These are phyloP conservation scores for Mythimna ferrago DNA, from an alignment of 2,888 invertebrate species.

Conservation along the genomic window DNA sequence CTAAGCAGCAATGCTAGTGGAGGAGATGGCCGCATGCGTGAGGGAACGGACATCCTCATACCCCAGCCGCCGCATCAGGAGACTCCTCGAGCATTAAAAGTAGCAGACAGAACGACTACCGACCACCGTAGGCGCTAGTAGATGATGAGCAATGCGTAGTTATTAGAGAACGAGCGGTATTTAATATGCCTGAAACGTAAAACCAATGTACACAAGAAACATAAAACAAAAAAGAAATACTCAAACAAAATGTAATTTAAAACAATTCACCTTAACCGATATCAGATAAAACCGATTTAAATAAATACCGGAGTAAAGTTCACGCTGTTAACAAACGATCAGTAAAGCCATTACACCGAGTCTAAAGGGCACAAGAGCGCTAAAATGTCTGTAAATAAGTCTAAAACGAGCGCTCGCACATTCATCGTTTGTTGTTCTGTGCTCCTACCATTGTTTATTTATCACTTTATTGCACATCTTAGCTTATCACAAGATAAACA, in stretches of 20 bases:
- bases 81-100: too few relatives aligned
- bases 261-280: neutral
- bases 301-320: conserved; percentile 6
- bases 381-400: conserved; percentile 28
- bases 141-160: too few relatives aligned
- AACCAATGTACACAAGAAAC: neutral
- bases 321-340: neutral
- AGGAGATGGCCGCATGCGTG: too few relatives aligned
- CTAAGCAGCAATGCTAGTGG: too few relatives aligned
- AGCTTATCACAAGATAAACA: too few relatives aligned
- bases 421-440: conserved; percentile 35
- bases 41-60: too few relatives aligned
- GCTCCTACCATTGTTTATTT: conserved; percentile 19
- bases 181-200: neutral
- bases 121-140: too few relatives aligned
- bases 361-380: conserved; percentile 9
- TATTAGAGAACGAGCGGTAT: too few relatives aligned
- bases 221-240: neutral
- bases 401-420: conserved; percentile 19
- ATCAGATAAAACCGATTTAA: neutral
- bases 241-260: conserved; percentile 7
- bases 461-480: too few relatives aligned
- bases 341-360: neutral
- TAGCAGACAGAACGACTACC: too few relatives aligned
- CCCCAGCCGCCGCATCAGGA: too few relatives aligned